phyloP scores from a whole-genome alignment of 1,140 invertebrate genomes.

The Drosophila repletoides region DNA sequence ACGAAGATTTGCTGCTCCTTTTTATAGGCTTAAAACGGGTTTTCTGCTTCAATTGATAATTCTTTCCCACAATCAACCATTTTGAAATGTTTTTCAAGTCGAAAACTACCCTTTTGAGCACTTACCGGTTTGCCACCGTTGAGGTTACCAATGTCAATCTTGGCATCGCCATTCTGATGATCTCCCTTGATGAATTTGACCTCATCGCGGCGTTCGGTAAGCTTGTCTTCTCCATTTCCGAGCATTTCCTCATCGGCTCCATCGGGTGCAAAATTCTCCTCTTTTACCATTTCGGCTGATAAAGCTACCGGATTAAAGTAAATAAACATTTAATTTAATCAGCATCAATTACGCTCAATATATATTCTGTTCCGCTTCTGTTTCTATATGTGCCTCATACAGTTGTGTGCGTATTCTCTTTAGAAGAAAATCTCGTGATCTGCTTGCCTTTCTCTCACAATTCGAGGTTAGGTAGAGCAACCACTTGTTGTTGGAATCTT shows the following conservation, averaged over 20 bases:
- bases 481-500: neutral
- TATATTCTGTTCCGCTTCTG: neutral
- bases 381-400: constrained; percentile 16
- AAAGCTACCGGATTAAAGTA: constrained; percentile 17
- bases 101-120: no score
- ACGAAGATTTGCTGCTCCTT: no score
- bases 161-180: constrained; percentile 92
- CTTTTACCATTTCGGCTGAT: constrained; percentile 66
- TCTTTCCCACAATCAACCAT: no score
- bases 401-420: neutral
- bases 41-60: no score
- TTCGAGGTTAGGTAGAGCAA: constrained; percentile 7
- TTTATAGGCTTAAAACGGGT: no score
- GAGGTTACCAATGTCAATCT: constrained; percentile 90
- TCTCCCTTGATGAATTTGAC: constrained; percentile 88
- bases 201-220: constrained; percentile 84
- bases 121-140: constrained; percentile 83
- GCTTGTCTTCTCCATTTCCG: constrained; percentile 82
- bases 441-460: constrained; percentile 6
- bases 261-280: constrained; percentile 81
- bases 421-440: neutral
- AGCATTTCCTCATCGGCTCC: constrained; percentile 88
- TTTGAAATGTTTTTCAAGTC: no score
- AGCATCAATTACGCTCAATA: constrained; percentile 51
- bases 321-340: constrained; percentile 52